phyloP scores from a whole-genome alignment of 2,113 vertebrate genomes.

The Phasianus colchicus region DNA sequence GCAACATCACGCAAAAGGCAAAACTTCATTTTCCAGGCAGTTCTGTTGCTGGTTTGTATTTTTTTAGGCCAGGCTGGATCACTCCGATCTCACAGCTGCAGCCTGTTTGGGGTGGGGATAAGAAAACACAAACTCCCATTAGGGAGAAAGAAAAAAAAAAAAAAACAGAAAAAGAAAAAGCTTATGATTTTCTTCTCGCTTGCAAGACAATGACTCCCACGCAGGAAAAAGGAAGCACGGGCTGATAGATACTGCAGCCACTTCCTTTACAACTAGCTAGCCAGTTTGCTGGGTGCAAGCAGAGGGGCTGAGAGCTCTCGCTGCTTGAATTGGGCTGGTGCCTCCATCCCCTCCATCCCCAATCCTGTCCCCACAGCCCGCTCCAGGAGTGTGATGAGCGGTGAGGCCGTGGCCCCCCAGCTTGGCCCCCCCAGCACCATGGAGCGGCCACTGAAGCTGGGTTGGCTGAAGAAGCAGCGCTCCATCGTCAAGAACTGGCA shows the following conservation, averaged over 20 bases:
- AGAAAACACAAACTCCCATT: not conserved
- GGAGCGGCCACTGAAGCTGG: constrained; percentile 89
- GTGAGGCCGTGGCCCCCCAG: constrained; percentile 69
- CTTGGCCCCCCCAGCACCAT: constrained; percentile 67
- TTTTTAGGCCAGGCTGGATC: not conserved
- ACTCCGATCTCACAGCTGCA: not conserved
- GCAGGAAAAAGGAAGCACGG: constrained; percentile 82
- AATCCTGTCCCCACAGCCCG: constrained; percentile 79
- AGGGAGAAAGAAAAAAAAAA: not conserved
- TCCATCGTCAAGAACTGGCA: constrained; percentile 97
- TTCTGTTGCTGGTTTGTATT: too few relatives aligned
- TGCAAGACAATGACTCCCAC: constrained; percentile 74
- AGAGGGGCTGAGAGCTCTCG: not conserved
- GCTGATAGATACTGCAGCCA: constrained; percentile 76
- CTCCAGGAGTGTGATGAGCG: constrained; percentile 88
- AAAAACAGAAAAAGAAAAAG: not conserved
- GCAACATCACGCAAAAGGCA: not conserved
- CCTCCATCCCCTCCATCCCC: not conserved
- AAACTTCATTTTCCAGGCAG: fast-evolving
- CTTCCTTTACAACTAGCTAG: constrained; percentile 76
- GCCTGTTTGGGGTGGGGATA: not conserved
- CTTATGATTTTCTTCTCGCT: constrained; percentile 48
- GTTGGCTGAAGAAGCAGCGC: constrained; percentile 95
- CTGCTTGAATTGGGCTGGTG: too few relatives aligned
- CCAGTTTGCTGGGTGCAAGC: constrained; percentile 21